Base-by-base conservation (phyloP, 2,888 invertebrate genomes). In the Synanthedon myopaeformis region DNA sequence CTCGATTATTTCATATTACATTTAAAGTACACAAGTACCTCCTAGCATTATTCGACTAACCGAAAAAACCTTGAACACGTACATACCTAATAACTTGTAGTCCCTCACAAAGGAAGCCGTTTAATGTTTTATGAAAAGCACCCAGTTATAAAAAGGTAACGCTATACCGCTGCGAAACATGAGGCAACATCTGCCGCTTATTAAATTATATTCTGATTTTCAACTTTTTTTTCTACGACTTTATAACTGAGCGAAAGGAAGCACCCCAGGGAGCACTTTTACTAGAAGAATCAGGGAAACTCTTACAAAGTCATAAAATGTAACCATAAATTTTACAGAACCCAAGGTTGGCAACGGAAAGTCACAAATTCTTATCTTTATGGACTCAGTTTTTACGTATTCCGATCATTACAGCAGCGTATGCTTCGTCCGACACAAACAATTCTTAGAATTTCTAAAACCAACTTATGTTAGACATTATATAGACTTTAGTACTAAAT, bases 321-420 rank as follows among this genome's bases (percentile, higher is more conserved):
- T 64, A 71, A 70, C 72, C 74, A 74, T 78, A 76, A 76, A 75
- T 75, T 77, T 70, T 70, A 69, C 62, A 64, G 68, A 69, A 67
- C 68, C 65, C 65, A 58, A 66, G 65, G 67, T 66, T 68, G 66
- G 62, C 65, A 62, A 69, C 71, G 69, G 69, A 69, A 70, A 73
- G 70, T 74, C 72, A 63, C 70, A 74, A 75, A 72, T 67, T 74
- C 73, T 76, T 77, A 77, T 76, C 76, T 78, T 76, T 76, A 78
- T 70, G 68, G 67, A 68, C 70, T 69, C 70, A 67, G 73, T 74
- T 76, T 76, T 71, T 74, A 72, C 74, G 75, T 73, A 70, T 74
- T 70, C 72, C 63, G 70, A 70, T 70, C 62, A 64, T 58, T 58
- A 54, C 58, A 58, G 63, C 59, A 63, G 62, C 62, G 60, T 35